phyloP scores from a whole-genome alignment of 1,140 invertebrate genomes.

The Hestina assimilis region DNA sequence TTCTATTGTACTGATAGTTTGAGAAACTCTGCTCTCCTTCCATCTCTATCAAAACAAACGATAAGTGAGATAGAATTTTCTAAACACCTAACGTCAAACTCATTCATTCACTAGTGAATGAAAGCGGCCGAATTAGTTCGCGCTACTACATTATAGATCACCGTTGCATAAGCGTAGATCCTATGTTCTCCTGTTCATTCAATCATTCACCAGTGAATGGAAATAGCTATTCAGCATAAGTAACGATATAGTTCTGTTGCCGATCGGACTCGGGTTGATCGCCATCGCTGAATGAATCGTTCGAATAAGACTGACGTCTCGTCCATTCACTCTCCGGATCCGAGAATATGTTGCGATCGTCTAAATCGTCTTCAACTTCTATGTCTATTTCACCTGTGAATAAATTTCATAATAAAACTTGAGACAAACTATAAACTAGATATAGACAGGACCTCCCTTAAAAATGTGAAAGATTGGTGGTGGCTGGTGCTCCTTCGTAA shows the following conservation, averaged over 20 bases:
- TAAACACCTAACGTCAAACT: no score
- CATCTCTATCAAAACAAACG: no score
- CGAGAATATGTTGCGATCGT: slow-evolving; percentile 72
- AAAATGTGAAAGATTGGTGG: no score
- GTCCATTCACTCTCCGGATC: slow-evolving; percentile 75
- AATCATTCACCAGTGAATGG: not conserved
- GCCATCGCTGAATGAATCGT: slow-evolving; percentile 45
- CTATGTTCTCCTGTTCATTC: not conserved
- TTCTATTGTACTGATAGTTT: no score
- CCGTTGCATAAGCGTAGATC: not conserved
- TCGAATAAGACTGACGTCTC: slow-evolving; percentile 32
- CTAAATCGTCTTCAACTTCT: slow-evolving; percentile 60
- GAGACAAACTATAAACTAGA: no score
- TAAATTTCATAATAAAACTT: not conserved
- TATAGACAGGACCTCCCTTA: no score
- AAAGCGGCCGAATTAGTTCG: not conserved
- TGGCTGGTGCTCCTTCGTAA: no score
- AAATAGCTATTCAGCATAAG: slow-evolving; percentile 30
- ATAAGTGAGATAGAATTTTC: no score
- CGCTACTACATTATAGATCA: not conserved
- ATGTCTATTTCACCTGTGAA: slow-evolving; percentile 55
- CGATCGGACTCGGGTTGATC: slow-evolving; percentile 70
- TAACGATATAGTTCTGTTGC: slow-evolving; percentile 24
- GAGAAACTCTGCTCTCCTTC: no score
- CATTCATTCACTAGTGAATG: not conserved